These are phyloP conservation scores for Eulemur macaco DNA, from an alignment of 2,113 vertebrate species.

Conservation along the genomic window DNA sequence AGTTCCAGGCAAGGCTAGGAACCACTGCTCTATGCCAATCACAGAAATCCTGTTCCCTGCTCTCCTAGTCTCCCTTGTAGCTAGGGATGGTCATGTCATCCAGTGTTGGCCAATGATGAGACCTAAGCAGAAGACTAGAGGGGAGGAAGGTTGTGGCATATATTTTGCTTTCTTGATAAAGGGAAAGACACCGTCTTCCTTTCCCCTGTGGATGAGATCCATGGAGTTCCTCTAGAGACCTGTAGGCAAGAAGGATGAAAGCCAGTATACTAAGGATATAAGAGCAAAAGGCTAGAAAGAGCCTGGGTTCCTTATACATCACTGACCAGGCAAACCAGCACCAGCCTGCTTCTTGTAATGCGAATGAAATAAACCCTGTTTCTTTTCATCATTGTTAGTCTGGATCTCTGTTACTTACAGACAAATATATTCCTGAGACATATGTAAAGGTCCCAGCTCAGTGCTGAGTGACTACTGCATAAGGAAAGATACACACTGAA, in stretches of 20 bases:
- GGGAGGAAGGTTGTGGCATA: background rate
- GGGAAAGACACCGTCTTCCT: background rate
- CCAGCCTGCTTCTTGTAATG: background rate
- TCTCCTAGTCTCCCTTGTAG: background rate
- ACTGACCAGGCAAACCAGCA: background rate
- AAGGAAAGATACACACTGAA: background rate
- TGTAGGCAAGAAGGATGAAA: background rate
- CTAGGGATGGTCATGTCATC: background rate
- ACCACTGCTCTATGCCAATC: background rate
- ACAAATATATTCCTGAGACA: slow-evolving; percentile 3
- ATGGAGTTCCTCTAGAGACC: background rate
- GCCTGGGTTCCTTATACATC: background rate
- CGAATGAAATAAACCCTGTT: background rate
- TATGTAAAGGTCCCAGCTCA: background rate
- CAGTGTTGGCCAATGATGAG: background rate
- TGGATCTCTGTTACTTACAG: slow-evolving; percentile 1
- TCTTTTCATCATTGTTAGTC: background rate
- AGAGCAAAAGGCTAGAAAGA: background rate
- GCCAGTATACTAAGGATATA: background rate
- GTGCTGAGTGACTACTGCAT: background rate
- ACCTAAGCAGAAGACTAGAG: background rate
- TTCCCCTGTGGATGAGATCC: background rate
- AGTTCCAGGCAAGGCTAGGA: background rate
- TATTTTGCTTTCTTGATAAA: slow-evolving; percentile 13
- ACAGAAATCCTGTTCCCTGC: background rate